Base-by-base conservation (phyloP, 1,140 invertebrate species). In the Ctenoplectra terminalis region DNA sequence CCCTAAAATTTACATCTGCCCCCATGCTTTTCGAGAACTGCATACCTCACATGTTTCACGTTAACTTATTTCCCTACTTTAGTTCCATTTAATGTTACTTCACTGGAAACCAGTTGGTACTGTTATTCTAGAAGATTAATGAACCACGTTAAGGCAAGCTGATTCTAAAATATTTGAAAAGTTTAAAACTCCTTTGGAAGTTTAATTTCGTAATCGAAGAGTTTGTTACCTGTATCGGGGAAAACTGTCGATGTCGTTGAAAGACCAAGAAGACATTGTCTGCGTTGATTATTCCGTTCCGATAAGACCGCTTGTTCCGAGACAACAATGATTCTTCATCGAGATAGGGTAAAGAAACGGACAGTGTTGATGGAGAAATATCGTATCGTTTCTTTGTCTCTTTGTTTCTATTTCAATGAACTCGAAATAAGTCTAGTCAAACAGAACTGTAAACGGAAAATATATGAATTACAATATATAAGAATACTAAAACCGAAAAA, bases 281-380 rank as follows among this genome's bases (percentile, higher is more conserved):
- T 58, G 3, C 54, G 52, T 72, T 58, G 54, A 72, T 72, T 72
- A 72, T 72, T 72, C 11, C 70, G 29, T 9, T 17, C n/a, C 1
- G 52, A 56, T 72, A 72, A 56, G 34, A 29, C 52, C 5, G n/a
- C 4, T 9, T 40, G 23, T 29, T 29, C n/a, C 7, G 37, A 11
- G 20, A 56, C 52, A 56, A 72, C 37, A 58, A 40, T 40, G 37
- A n/a, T 43, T 40, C 70, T 56, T 56, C 9, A 29, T 56, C n/a
- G 17, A 54, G 52, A 58, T 72, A 72, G 2, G 34, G 29, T 31
- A 60, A 34, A 69, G 46, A n/a, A 69, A 46, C 17, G 34, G n/a
- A 1, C n/a, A 34, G 2, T 20, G 5, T 43, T 37, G n/a, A 26
- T 70, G 23, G 23, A n/a, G 29, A 26, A 34, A 52, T 52, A 34